Percentiles rank a stretch among this genome's conserved stretches.
phyloP scores from a whole-genome alignment of 2,797 vertebrate genomes.

The Aplochiton taeniatus region DNA sequence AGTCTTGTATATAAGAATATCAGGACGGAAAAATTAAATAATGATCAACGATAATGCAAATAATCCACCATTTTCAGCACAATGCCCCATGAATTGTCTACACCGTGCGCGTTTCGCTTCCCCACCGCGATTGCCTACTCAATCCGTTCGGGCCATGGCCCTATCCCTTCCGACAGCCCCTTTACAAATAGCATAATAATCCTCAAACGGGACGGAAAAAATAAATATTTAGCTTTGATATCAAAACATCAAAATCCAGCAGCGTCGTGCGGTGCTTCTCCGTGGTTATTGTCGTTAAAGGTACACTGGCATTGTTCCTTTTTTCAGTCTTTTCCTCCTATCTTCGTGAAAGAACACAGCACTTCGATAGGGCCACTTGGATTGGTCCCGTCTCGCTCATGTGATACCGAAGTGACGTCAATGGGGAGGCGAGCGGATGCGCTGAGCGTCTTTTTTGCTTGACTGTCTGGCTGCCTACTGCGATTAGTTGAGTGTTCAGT shows the following conservation, averaged over 20 bases:
- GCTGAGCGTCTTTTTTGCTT: conserved; percentile 70
- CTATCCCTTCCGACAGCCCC: conserved; percentile 63
- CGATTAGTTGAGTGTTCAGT: conserved; percentile 32
- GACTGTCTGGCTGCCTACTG: conserved; percentile 59
- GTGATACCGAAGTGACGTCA: conserved; percentile 92
- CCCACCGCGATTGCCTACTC: conserved; percentile 63
- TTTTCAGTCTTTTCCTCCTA: conserved; percentile 61
- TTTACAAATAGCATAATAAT: conserved; percentile 58
- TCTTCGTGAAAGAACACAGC: conserved; percentile 75
- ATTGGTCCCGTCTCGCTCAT: conserved; percentile 84
- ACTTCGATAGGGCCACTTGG: conserved; percentile 62
- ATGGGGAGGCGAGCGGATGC: conserved; percentile 84
- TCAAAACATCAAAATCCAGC: conserved; percentile 33
- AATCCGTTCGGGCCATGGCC: conserved; percentile 75
- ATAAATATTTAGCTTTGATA: conserved; percentile 3
- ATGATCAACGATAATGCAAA: conserved; percentile 36
- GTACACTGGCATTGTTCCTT: conserved; percentile 66
- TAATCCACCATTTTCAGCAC: conserved; percentile 63
- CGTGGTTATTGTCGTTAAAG: conserved; percentile 52
- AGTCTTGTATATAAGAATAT: conserved; percentile 24
- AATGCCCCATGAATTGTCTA: conserved; percentile 63
- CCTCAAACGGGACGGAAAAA: conserved; percentile 37
- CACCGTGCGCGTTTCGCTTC: conserved; percentile 54
- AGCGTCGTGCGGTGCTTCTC: conserved; percentile 43
- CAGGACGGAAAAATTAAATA: conserved; percentile 8